Evolutionary conservation across 1,140 invertebrate genomes (phyloP).

Genomic region (Drosophila ogumai): DNA sequence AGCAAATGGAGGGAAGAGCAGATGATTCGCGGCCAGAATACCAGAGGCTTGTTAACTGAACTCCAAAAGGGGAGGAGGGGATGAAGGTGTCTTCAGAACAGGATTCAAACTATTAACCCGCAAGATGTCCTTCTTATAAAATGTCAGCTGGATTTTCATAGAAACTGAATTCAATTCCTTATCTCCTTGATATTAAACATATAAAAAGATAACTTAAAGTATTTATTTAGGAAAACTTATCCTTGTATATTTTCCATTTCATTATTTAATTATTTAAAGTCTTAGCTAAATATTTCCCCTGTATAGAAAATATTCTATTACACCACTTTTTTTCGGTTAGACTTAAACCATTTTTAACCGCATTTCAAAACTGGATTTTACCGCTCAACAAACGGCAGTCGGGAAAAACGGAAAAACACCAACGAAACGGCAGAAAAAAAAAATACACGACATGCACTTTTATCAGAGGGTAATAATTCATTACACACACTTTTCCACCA

Average conservation of each 20-base stretch:
- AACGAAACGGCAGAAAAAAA: conserved; percentile 24
- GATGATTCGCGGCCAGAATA: background rate
- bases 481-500: conserved; percentile 76
- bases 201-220: too few relatives aligned
- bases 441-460: conserved; percentile 73
- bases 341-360: conserved; percentile 21
- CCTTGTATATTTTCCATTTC: background rate
- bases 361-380: conserved; percentile 29
- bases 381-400: conserved; percentile 26
- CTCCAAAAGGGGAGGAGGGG: background rate
- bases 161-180: background rate
- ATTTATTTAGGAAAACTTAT: too few relatives aligned
- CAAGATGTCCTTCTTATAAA: background rate
- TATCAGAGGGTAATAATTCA: conserved; percentile 82
- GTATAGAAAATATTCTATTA: too few relatives aligned
- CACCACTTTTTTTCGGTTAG: background rate
- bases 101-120: background rate
- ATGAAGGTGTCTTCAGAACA: background rate
- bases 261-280: too few relatives aligned
- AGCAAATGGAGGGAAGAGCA: conserved; percentile 43
- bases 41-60: conserved; percentile 13
- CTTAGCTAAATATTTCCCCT: background rate
- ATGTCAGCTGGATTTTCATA: background rate
- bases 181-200: background rate
- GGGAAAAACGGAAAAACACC: conserved; percentile 21